Percentiles rank a stretch among this genome's conserved stretches.
Conservation (phyloP, 2,888 invertebrate genomes). For the Theretra japonica region DNA sequence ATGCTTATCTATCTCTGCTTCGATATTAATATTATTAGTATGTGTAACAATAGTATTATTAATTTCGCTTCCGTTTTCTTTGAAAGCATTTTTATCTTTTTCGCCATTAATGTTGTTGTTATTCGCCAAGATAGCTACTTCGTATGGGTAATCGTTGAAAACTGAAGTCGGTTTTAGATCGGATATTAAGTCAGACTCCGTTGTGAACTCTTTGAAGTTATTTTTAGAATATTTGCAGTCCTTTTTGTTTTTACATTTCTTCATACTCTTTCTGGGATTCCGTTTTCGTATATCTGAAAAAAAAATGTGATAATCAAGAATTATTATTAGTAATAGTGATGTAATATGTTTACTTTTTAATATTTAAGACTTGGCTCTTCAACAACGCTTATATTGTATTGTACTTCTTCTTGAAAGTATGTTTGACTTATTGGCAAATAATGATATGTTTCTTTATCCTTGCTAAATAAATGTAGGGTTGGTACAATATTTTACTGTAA, state of each 20-base stretch:
- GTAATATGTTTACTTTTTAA: no score
- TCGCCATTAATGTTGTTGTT: constrained; percentile 44
- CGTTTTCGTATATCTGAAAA: constrained; percentile 48
- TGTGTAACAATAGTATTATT: constrained; percentile 34
- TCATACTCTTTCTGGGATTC: constrained; percentile 50
- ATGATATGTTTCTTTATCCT: no score
- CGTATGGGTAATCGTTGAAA: constrained; percentile 69
- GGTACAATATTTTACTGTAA: no score
- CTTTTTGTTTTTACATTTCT: constrained; percentile 44
- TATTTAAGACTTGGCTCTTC: no score
- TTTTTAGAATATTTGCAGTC: constrained; percentile 39
- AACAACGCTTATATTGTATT: no score
- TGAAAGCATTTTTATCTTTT: constrained; percentile 30
- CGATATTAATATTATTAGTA: constrained; percentile 15
- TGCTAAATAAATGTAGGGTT: no score
- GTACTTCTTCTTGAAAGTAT: no score
- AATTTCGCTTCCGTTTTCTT: constrained; percentile 34
- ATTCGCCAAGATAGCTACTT: constrained; percentile 60
- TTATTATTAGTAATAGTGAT: neutral
- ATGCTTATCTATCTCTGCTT: neutral
- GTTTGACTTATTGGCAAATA: no score
- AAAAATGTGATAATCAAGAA: constrained; percentile 16
- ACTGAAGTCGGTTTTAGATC: constrained; percentile 54
- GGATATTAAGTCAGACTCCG: constrained; percentile 53
- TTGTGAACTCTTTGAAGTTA: constrained; percentile 39